phyloP scores from a whole-genome alignment of 2,888 invertebrate genomes.

The Ctena decussata region DNA sequence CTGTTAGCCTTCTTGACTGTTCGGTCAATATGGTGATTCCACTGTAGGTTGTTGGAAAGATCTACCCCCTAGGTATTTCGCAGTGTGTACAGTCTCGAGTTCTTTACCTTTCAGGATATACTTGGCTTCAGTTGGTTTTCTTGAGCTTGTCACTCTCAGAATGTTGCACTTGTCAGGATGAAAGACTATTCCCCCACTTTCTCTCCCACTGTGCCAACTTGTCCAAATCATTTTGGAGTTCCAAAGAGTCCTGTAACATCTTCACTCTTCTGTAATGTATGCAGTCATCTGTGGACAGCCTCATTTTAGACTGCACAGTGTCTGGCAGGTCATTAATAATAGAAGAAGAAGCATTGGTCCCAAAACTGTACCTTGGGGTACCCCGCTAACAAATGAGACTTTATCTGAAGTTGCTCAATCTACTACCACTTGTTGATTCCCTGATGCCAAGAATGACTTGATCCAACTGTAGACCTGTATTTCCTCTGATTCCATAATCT shows the following conservation, averaged over 20 bases:
- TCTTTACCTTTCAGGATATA: no score
- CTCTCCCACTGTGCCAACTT: neutral
- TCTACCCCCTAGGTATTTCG: neutral
- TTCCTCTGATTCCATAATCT: no score
- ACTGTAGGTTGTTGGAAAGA: neutral
- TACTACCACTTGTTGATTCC: no score
- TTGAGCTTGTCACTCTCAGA: no score
- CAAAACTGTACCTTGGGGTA: neutral
- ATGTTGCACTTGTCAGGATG: neutral
- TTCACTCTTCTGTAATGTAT: neutral
- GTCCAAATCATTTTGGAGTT: neutral
- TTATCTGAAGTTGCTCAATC: no score
- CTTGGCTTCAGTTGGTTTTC: no score
- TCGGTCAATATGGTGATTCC: neutral
- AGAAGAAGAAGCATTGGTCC: neutral
- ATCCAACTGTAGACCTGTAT: no score
- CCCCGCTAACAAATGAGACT: no score
- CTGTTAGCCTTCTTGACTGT: neutral
- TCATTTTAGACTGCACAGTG: neutral
- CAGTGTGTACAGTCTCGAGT: neutral
- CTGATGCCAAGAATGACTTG: no score
- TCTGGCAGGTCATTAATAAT: neutral
- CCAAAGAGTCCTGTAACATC: no score
- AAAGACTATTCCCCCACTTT: neutral
- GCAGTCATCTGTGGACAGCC: neutral